These are phyloP conservation scores for Polypedilum pembai DNA, from an alignment of 1,140 invertebrate species.

Conservation along the genomic window DNA sequence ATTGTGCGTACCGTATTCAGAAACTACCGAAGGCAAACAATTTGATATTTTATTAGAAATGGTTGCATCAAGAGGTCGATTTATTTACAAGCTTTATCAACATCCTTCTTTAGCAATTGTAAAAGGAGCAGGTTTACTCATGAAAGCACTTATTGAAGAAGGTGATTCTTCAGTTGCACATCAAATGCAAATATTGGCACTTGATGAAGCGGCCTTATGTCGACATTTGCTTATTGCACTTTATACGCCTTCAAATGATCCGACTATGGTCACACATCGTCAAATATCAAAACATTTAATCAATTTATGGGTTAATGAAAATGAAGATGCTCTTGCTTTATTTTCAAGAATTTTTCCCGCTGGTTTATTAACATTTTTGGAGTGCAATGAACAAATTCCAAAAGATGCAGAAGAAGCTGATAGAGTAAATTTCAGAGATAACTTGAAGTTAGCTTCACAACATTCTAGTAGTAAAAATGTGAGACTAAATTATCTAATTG, in stretches of 20 bases:
- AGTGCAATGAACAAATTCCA: conserved; percentile 80
- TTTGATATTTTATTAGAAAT: conserved; percentile 93
- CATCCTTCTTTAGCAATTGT: conserved; percentile 96
- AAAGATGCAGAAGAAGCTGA: conserved; percentile 63
- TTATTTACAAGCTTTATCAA: conserved; percentile 90
- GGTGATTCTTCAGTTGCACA: conserved; percentile 81
- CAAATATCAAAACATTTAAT: conserved; percentile 95
- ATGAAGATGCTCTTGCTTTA: conserved; percentile 83
- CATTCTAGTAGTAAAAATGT: conserved; percentile 57
- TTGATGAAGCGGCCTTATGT: conserved; percentile 95
- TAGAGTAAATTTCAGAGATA: conserved; percentile 78
- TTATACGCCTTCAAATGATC: conserved; percentile 71
- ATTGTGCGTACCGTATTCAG: conserved; percentile 96
- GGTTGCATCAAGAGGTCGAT: conserved; percentile 83
- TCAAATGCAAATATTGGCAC: conserved; percentile 90
- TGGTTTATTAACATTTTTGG: conserved; percentile 83
- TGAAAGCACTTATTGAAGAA: conserved; percentile 97
- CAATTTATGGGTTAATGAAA: conserved; percentile 93
- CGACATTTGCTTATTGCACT: conserved; percentile 87
- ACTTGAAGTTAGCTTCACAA: conserved; percentile 88
- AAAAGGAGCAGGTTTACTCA: conserved; percentile 93
- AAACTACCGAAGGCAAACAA: conserved; percentile 95
- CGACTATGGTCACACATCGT: conserved; percentile 70
- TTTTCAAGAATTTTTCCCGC: conserved; percentile 81
- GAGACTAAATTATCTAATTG: conserved; percentile 56